Conservation (phyloP, 2,888 invertebrate genomes). For the Beris chalybata region DNA sequence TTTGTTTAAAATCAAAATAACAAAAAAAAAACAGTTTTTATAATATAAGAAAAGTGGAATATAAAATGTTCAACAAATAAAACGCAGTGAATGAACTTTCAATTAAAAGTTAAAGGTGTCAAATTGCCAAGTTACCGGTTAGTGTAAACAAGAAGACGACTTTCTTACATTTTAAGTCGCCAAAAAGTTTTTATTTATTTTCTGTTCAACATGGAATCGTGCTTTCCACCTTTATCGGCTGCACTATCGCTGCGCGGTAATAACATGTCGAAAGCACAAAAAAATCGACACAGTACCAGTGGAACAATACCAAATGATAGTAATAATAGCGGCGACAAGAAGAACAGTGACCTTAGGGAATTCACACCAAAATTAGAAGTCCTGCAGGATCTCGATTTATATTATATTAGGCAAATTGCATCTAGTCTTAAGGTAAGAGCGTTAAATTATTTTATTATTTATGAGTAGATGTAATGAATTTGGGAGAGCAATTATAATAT, state of each 20-base stretch:
- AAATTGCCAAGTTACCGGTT: too few species aligned
- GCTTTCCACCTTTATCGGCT: conserved; percentile 57
- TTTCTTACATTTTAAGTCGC: too few species aligned
- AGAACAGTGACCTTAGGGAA: conserved; percentile 33
- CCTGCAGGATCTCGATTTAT: conserved; percentile 60
- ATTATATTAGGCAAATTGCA: conserved; percentile 61
- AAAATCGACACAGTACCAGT: conserved; percentile 49
- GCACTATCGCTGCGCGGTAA: conserved; percentile 54
- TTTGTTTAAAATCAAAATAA: too few species aligned
- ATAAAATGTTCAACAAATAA: too few species aligned
- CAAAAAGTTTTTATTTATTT: too few species aligned
- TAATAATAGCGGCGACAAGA: conserved; percentile 34
- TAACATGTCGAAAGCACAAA: conserved; percentile 43
- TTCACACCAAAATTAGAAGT: conserved; percentile 56
- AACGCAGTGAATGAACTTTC: too few species aligned
- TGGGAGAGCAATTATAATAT: too few species aligned
- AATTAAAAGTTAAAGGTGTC: too few species aligned
- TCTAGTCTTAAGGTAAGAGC: conserved; percentile 59
- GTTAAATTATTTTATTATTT: not conserved
- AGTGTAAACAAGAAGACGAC: too few species aligned
- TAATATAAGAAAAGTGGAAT: too few species aligned
- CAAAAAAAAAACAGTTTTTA: too few species aligned
- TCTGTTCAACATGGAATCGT: conserved; percentile 57
- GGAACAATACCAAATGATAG: conserved; percentile 38
- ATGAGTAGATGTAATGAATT: not conserved